A percentile compares a stretch with the other conserved stretches of the same genome.
phyloP scores from a whole-genome alignment of 2,888 invertebrate genomes.

The Drosophila colorata region DNA sequence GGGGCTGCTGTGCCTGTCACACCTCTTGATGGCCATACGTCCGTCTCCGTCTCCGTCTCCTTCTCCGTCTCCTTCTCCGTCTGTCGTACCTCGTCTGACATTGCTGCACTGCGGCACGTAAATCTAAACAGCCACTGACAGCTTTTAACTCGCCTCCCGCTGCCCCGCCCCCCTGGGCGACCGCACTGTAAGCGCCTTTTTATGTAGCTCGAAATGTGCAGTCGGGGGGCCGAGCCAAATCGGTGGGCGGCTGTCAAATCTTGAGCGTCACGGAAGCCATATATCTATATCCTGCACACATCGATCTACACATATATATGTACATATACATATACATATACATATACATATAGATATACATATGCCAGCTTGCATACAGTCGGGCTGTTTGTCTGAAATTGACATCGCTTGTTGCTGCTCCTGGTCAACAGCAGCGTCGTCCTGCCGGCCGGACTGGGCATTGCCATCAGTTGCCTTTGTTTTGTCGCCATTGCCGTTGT shows the following conservation, averaged over 20 bases:
- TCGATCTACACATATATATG: conserved; percentile 23
- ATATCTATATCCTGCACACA: conserved; percentile 50
- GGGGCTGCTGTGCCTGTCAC: conserved; percentile 42
- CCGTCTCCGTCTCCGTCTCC: conserved; percentile 6
- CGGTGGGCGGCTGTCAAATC: conserved; percentile 63
- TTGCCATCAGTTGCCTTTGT: conserved; percentile 38
- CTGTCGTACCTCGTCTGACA: conserved; percentile 40
- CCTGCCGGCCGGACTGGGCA: conserved; percentile 11
- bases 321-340: not conserved
- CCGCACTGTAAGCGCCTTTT: conserved; percentile 59
- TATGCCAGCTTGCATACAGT: conserved; percentile 49
- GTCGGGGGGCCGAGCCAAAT: conserved; percentile 13
- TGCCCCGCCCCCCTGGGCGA: not conserved
- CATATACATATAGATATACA: conserved; percentile 26
- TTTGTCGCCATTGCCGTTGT: conserved; percentile 54
- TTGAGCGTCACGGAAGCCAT: conserved; percentile 45
- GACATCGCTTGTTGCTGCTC: conserved; percentile 67
- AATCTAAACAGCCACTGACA: conserved; percentile 80
- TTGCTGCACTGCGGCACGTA: conserved; percentile 79
- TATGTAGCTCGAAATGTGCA: conserved; percentile 65
- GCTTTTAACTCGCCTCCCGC: conserved; percentile 64
- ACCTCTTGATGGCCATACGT: conserved; percentile 59
- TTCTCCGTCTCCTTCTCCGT: conserved; percentile 7
- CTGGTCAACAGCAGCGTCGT: conserved; percentile 12
- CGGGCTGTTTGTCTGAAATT: conserved; percentile 78